Percentiles rank a stretch among this genome's conserved stretches.
Evolutionary conservation across 2,888 invertebrate genomes (phyloP).

Genomic region (Calephelis perditalis): DNA sequence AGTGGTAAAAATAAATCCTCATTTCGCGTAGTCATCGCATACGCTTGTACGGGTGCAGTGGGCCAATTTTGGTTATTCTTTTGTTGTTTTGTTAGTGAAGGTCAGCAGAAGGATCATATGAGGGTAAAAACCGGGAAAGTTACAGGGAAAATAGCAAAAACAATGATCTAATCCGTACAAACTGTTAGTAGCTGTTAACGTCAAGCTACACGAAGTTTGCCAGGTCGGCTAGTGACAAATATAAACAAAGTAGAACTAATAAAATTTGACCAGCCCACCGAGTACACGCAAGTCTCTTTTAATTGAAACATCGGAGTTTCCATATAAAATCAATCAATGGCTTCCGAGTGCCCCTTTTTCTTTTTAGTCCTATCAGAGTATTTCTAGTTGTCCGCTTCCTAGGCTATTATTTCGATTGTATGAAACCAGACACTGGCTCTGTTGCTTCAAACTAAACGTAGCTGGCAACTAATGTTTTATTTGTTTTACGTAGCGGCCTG

Average conservation of each 20-base stretch:
- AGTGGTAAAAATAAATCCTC: too few species aligned
- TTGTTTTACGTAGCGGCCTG: not conserved
- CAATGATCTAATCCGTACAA: too few species aligned
- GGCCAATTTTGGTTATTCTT: too few species aligned
- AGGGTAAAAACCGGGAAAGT: too few species aligned
- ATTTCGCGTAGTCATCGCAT: too few species aligned
- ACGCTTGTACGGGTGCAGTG: too few species aligned
- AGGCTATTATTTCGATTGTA: conserved; percentile 10
- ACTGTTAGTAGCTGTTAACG: too few species aligned
- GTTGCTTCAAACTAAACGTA: conserved; percentile 8
- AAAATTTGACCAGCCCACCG: conserved; percentile 65
- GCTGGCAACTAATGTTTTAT: not conserved
- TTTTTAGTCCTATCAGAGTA: conserved; percentile 16
- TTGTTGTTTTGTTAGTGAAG: too few species aligned
- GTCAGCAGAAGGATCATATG: too few species aligned
- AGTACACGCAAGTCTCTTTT: conserved; percentile 50
- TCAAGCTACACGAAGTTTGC: too few species aligned
- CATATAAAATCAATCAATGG: conserved; percentile 35
- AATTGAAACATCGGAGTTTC: conserved; percentile 53
- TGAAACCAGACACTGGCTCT: not conserved
- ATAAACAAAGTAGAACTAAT: conserved; percentile 42
- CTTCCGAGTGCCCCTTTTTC: conserved; percentile 19
- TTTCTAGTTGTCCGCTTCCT: conserved; percentile 3
- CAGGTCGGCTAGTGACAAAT: too few species aligned
- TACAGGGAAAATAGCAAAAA: too few species aligned